phyloP scores from a whole-genome alignment of 2,113 vertebrate species.

The Speoplatyrhinus poulsoni region DNA sequence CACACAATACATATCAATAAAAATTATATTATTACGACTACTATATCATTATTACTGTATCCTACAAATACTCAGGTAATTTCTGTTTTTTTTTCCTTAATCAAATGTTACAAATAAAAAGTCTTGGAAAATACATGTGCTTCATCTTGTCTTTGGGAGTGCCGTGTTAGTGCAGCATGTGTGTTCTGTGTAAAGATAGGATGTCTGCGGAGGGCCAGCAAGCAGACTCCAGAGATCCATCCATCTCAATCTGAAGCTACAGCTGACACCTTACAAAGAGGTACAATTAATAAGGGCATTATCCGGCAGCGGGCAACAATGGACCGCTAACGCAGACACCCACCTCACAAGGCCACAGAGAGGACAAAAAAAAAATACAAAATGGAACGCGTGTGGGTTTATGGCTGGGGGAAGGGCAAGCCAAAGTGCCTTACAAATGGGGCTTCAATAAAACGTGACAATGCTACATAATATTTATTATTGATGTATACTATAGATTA shows the following conservation, averaged over 20 bases:
- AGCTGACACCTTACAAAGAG: slow-evolving; percentile 79
- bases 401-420: slow-evolving; percentile 63
- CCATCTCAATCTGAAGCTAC: slow-evolving; percentile 80
- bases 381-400: slow-evolving; percentile 53
- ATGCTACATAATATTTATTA: slow-evolving; percentile 55
- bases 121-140: slow-evolving; percentile 37
- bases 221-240: slow-evolving; percentile 79
- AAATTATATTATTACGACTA: slow-evolving; percentile 57
- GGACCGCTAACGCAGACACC: slow-evolving; percentile 78
- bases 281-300: slow-evolving; percentile 85
- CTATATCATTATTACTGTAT: slow-evolving; percentile 29
- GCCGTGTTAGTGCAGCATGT: slow-evolving; percentile 60
- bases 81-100: slow-evolving; percentile 2
- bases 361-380: slow-evolving; percentile 23
- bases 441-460: slow-evolving; percentile 74
- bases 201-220: slow-evolving; percentile 66
- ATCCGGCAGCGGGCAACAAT: slow-evolving; percentile 81
- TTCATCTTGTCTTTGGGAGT: slow-evolving; percentile 25
- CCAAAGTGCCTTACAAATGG: slow-evolving; percentile 62
- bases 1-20: slow-evolving; percentile 86
- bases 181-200: slow-evolving; percentile 67
- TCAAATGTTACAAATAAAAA: slow-evolving; percentile 23
- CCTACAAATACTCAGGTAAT: slow-evolving; percentile 50
- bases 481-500: neutral
- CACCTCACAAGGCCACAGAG: slow-evolving; percentile 72